phyloP scores from a whole-genome alignment of 2,888 invertebrate species.

The Eudemis profundana region DNA sequence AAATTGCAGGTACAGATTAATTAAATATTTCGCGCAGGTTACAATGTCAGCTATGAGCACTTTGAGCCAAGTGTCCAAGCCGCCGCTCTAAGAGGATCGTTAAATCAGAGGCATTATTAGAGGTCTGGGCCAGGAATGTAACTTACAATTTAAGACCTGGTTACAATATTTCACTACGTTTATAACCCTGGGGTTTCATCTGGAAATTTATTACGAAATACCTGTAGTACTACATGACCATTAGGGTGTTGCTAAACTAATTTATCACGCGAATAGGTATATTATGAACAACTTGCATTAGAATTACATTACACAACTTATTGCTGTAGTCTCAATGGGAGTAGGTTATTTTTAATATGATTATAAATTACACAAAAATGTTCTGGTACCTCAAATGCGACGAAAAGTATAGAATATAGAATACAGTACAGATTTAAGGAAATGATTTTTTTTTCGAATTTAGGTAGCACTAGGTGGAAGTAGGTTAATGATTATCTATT shows the following conservation, averaged over 20 bases:
- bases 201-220: not conserved
- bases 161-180: constrained; percentile 30
- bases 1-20: not conserved
- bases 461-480: too few relatives aligned
- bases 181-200: not conserved
- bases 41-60: constrained; percentile 31
- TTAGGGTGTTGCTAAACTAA: not conserved
- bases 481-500: too few relatives aligned
- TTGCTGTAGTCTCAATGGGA: too few relatives aligned
- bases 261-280: not conserved
- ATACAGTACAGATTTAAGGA: too few relatives aligned
- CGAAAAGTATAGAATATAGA: too few relatives aligned
- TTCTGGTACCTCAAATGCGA: too few relatives aligned
- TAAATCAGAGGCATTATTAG: constrained; percentile 38
- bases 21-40: not conserved
- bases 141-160: constrained; percentile 34
- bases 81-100: constrained; percentile 19
- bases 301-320: too few relatives aligned
- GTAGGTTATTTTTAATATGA: too few relatives aligned
- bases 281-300: too few relatives aligned
- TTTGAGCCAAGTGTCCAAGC: constrained; percentile 18
- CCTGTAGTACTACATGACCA: not conserved
- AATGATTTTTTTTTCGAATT: too few relatives aligned
- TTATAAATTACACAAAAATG: too few relatives aligned
- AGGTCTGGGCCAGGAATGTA: constrained; percentile 28